Evolutionary conservation across 2,888 invertebrate genomes (phyloP).

Genomic region (Zootermopsis nevadensis): DNA sequence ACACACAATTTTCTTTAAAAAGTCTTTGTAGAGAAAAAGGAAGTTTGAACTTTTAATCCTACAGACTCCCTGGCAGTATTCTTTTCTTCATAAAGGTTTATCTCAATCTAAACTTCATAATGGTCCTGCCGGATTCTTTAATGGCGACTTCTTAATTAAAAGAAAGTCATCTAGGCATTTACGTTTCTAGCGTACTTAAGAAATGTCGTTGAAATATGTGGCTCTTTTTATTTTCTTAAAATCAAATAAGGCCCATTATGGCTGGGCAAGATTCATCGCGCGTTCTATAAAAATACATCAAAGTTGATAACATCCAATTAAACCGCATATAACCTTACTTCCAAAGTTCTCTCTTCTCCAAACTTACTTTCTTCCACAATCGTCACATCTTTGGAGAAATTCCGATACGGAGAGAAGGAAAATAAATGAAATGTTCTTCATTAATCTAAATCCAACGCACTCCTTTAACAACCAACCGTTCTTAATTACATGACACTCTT

Average conservation of each 20-base stretch:
- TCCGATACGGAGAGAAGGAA: slow-evolving; percentile 2
- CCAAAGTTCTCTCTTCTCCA: not conserved
- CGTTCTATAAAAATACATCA: slow-evolving; percentile 42
- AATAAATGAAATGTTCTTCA: slow-evolving; percentile 42
- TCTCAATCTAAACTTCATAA: slow-evolving; percentile 16
- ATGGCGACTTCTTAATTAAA: slow-evolving; percentile 34
- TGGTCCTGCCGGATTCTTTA: slow-evolving; percentile 6
- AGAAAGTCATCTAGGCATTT: not conserved
- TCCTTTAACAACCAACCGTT: not conserved
- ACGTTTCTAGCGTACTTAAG: not conserved
- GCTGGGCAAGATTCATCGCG: slow-evolving; percentile 6
- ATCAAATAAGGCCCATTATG: slow-evolving; percentile 31
- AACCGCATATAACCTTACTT: slow-evolving; percentile 26
- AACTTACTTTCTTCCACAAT: slow-evolving; percentile 7
- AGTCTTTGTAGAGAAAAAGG: not conserved
- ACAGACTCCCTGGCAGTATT: not conserved
- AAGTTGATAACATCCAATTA: slow-evolving; percentile 48
- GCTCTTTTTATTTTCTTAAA: not conserved
- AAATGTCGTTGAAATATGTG: slow-evolving; percentile 22
- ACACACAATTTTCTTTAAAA: not conserved
- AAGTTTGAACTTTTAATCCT: not conserved
- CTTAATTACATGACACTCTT: slow-evolving; percentile 30
- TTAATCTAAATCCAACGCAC: slow-evolving; percentile 46
- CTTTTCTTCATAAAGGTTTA: slow-evolving; percentile 1
- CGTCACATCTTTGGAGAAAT: not conserved